Evolutionary conservation across 1,140 invertebrate genomes (phyloP).

Genomic region (Lasioglossum baleicum): DNA sequence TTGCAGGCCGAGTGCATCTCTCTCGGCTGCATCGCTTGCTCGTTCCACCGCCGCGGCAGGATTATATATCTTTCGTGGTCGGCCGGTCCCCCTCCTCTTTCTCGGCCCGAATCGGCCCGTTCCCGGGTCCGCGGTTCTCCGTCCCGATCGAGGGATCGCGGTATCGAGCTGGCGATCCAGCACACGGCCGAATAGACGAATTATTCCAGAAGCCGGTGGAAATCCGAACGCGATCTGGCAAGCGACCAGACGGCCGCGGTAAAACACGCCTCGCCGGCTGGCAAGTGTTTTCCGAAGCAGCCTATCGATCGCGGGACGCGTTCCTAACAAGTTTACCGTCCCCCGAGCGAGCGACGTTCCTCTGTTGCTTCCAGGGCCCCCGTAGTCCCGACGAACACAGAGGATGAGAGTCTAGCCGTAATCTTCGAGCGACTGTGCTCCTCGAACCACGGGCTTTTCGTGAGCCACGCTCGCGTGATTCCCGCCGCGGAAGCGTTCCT

Average conservation of each 20-base stretch:
- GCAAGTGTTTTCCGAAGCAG: neutral
- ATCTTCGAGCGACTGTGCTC: neutral
- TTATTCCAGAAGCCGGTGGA: neutral
- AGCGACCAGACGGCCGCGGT: neutral
- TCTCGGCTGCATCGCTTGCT: constrained; percentile 10
- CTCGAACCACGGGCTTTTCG: neutral
- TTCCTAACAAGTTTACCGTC: neutral
- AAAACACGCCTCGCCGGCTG: neutral
- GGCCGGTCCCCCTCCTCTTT: neutral
- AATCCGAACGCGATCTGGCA: neutral
- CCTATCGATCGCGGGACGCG: constrained; percentile 12
- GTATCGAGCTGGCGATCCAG: neutral
- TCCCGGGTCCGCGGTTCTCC: constrained; percentile 8
- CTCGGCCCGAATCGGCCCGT: constrained; percentile 8
- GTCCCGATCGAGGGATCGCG: neutral
- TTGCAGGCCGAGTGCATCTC: constrained; percentile 22
- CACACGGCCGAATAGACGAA: neutral
- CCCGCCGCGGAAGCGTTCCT: constrained; percentile 2
- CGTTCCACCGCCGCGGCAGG: constrained; percentile 13
- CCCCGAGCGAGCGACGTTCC: neutral
- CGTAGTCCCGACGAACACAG: neutral
- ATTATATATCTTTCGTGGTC: constrained; percentile 32
- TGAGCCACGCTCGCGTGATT: constrained; percentile 16
- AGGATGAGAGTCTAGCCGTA: neutral
- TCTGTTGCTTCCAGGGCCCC: neutral